Conservation (phyloP, 2,113 vertebrate genomes). For the Jaculus jaculus region DNA sequence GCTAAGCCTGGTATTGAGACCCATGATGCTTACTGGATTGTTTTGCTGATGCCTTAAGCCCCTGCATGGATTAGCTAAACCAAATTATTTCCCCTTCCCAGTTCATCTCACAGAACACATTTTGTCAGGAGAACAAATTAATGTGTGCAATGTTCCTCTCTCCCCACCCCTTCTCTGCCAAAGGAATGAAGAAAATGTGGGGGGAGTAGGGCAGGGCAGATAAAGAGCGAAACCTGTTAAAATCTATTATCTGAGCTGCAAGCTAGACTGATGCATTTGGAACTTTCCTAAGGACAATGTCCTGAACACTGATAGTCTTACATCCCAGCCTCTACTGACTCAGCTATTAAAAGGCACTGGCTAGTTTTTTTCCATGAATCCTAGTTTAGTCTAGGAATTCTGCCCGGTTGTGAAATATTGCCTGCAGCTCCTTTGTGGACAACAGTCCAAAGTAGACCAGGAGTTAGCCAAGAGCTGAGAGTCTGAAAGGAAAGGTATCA, state of each 20-base stretch:
- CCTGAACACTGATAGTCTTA: slow-evolving; percentile 7
- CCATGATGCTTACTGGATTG: not conserved
- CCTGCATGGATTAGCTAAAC: not conserved
- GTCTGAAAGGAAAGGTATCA: slow-evolving; percentile 38
- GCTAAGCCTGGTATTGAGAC: not conserved
- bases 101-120: not conserved
- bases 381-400: slow-evolving; percentile 63
- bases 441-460: slow-evolving; percentile 46
- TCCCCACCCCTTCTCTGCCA: not conserved
- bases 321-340: slow-evolving; percentile 38
- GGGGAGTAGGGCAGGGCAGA: not conserved
- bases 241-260: not conserved
- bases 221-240: not conserved
- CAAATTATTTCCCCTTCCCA: not conserved
- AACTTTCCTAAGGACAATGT: not conserved
- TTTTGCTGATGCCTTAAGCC: not conserved
- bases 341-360: slow-evolving; percentile 46
- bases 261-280: not conserved
- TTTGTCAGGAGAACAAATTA: not conserved
- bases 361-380: slow-evolving; percentile 20
- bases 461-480: slow-evolving; percentile 44
- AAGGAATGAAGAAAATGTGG: not conserved
- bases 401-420: slow-evolving; percentile 55
- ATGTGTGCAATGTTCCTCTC: not conserved
- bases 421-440: slow-evolving; percentile 27